Evolutionary conservation across 1,140 invertebrate genomes (phyloP), one percentile per base, ranked within the genome.

Genomic region (Drosophila ercepeae): DNA sequence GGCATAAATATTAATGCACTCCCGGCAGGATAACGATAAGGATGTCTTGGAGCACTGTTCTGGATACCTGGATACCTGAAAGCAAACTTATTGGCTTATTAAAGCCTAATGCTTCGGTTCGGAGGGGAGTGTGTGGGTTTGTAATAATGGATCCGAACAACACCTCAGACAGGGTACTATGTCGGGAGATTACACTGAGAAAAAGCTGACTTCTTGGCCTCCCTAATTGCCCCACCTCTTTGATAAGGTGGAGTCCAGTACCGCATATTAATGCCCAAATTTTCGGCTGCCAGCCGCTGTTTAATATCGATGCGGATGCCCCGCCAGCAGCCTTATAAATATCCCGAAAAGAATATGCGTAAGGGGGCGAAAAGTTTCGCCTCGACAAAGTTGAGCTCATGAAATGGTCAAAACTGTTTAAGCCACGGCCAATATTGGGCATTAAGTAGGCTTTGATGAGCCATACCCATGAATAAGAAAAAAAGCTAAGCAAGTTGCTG

Each of bases 41-140:
- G 29, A 54, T 60, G 34, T 64, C 44, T 21, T 21, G 27, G 27
- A 53, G 39, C 54, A 53, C 29, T 36, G 19, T 36, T 49, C 11
- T 72, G 64, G 54, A 69, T 79, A 75, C 82, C 82, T 64, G 46
- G 41, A 69, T 79, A 75, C 82, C 82, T 64, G 46, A 42, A 49
- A 68, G 82, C 83, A 82, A 89, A 88, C 82, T 89, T 88, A 88
- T 88, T 89, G 82, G 78, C 82, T 88, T 88, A 88, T 88, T 88
- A 88, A 88, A 89, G 65, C 55, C 74, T 88, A 82, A 88, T 89
- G 82, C 55, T 44, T 25, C 75, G 57, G 55, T 64, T 41, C 42
- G 11, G 41, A 7, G n/a, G 27, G 42, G 18, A 32, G 21, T 25
- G 29, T 34, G 49, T 54, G 64, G 52, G 50, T 44, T 29, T 57